phyloP scores from a whole-genome alignment of 2,888 invertebrate species.

The Catocala sponsa region DNA sequence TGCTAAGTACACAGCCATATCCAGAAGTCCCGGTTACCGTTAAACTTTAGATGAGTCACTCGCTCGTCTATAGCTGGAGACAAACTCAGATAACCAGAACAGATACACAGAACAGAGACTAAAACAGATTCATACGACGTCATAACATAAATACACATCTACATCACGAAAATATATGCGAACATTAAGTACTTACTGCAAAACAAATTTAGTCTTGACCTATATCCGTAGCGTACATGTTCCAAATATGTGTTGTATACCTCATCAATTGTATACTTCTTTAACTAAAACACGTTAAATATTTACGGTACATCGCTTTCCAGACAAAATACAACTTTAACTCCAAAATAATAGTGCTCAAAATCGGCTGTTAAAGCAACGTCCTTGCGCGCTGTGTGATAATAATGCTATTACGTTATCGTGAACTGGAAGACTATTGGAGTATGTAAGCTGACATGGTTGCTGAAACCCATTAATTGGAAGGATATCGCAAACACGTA shows the following conservation, averaged over 20 bases:
- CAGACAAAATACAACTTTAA: not conserved
- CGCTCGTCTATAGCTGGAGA: too few relatives aligned
- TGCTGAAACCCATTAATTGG: slow-evolving; percentile 13
- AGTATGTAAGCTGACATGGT: slow-evolving; percentile 18
- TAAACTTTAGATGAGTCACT: too few relatives aligned
- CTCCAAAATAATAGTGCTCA: slow-evolving; percentile 2
- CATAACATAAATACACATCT: too few relatives aligned
- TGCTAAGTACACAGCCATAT: too few relatives aligned
- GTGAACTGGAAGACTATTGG: slow-evolving; percentile 32
- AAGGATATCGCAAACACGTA: not conserved
- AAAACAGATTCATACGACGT: too few relatives aligned
- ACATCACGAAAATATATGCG: too few relatives aligned
- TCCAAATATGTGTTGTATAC: slow-evolving; percentile 1
- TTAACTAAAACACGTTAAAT: slow-evolving; percentile 25
- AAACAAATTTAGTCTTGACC: too few relatives aligned
- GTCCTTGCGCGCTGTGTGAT: slow-evolving; percentile 20
- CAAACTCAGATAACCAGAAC: too few relatives aligned
- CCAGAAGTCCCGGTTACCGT: too few relatives aligned
- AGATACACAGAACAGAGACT: too few relatives aligned
- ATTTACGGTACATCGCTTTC: slow-evolving; percentile 14
- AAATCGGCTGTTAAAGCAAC: not conserved
- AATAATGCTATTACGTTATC: slow-evolving; percentile 28
- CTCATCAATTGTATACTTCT: slow-evolving; percentile 1
- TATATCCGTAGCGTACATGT: too few relatives aligned
- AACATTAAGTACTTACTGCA: too few relatives aligned